Evolutionary conservation across 2,797 vertebrate genomes (phyloP).

Genomic region (Pseudomugil gertrudae): DNA sequence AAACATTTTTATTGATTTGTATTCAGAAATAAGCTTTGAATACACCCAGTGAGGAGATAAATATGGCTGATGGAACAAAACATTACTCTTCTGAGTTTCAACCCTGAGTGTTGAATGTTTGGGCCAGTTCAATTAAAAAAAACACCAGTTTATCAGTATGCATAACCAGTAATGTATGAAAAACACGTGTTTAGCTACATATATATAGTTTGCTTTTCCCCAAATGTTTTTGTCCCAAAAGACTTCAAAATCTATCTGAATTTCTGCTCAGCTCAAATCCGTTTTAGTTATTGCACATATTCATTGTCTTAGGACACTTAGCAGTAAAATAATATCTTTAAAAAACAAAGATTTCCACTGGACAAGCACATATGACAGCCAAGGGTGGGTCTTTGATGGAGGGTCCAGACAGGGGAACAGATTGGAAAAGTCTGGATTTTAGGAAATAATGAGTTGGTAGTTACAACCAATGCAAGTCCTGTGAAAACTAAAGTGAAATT

Average conservation of each 20-base stretch:
- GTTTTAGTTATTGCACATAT: not conserved
- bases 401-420: too few species aligned
- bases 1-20: constrained; percentile 6
- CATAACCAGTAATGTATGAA: not conserved
- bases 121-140: not conserved
- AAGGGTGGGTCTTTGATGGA: too few species aligned
- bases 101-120: not conserved
- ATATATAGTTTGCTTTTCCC: not conserved
- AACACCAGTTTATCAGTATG: not conserved
- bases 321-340: not conserved
- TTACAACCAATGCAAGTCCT: too few species aligned
- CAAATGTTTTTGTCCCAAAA: not conserved
- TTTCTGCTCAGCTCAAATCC: not conserved
- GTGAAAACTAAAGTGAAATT: too few species aligned
- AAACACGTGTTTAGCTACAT: not conserved
- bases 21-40: not conserved
- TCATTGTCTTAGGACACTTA: not conserved
- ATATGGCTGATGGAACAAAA: not conserved
- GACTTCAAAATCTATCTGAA: not conserved
- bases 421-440: not conserved
- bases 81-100: not conserved
- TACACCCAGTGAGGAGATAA: not conserved
- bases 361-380: not conserved
- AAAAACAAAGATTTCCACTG: not conserved
- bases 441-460: not conserved